Evolutionary conservation across 2,797 vertebrate species (phyloP), one percentile per base, ranked within the genome.

Genomic region (Thamnophis elegans): DNA sequence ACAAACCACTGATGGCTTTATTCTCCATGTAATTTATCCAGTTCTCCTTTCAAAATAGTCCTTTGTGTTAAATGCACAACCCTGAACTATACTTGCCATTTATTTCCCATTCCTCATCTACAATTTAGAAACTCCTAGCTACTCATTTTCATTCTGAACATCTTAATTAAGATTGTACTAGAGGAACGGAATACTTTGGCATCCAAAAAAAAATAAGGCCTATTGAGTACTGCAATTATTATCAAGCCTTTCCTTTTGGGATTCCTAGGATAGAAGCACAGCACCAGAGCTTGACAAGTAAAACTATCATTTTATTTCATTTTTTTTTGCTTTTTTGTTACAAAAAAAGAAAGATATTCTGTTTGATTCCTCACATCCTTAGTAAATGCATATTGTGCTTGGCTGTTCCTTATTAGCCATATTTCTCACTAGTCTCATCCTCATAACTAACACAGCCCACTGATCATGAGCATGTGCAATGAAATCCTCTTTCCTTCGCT

Each of bases 321-420:
- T 62, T 62, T n/a, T 62, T 62, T 22, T 22, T 32, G 5, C 6
- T 78, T 78, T 42, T 82, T 47, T 82, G 20, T 82, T 82, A 82
- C 20, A 0, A 82, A 82, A 42, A 47, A 82, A 73, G 32, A 36
- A 73, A 22, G 36, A 4, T 42, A 25, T 82, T 78, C 78, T 16
- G 73, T 0, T 0, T n/a, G 58, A 12, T 51, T 42, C 16, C 26
- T 1, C 0, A 1, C 0, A 25, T 51, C 8, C 13, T 59, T 53
- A 65, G 26, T 42, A n/a, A 11, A 55, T 42, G 12, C 22, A 56
- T 82, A 36, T 10, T 58, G 55, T 28, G 26, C 32, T 59, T 28
- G 62, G 26, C 22, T 18, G 14, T 11, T 65, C 42, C 4, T 73
- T 36, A 6, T 18, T 51, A 36, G 4, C 22, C 18, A 36, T 65